These are phyloP conservation scores for Hafferia zeledoni DNA, from an alignment of 2,797 vertebrate species.

Conservation along the genomic window DNA sequence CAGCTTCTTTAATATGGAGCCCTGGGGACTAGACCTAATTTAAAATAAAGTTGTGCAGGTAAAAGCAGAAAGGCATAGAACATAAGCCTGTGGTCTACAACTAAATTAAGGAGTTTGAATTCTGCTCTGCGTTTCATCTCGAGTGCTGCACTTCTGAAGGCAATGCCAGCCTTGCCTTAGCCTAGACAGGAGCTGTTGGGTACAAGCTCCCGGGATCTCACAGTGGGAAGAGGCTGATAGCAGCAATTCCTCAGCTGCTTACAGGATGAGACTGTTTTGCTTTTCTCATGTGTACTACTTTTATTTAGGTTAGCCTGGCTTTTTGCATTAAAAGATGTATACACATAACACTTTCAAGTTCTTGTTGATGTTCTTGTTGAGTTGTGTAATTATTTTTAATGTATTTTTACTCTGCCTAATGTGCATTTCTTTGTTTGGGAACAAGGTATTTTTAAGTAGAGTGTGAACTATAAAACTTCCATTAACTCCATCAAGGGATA, in stretches of 20 bases:
- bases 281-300: neutral
- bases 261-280: neutral
- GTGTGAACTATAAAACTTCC: constrained; percentile 48
- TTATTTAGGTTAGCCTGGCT: neutral
- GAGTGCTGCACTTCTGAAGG: neutral
- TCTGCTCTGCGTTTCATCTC: neutral
- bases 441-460: constrained; percentile 33
- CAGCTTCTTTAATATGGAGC: constrained; percentile 41
- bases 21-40: constrained; percentile 14
- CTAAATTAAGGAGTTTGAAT: neutral
- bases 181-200: neutral
- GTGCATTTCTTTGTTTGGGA: neutral
- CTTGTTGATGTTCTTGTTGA: neutral
- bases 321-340: constrained; percentile 18
- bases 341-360: neutral
- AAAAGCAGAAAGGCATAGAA: neutral
- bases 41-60: constrained; percentile 7
- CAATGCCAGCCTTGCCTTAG: neutral
- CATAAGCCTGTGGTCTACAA: neutral
- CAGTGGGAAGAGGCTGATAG: neutral
- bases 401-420: neutral
- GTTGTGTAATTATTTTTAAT: neutral
- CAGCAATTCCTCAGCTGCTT: neutral
- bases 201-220: fast-evolving
- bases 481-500: constrained; percentile 29